phyloP scores from a whole-genome alignment of 2,888 invertebrate species.

The Netelia melanura region DNA sequence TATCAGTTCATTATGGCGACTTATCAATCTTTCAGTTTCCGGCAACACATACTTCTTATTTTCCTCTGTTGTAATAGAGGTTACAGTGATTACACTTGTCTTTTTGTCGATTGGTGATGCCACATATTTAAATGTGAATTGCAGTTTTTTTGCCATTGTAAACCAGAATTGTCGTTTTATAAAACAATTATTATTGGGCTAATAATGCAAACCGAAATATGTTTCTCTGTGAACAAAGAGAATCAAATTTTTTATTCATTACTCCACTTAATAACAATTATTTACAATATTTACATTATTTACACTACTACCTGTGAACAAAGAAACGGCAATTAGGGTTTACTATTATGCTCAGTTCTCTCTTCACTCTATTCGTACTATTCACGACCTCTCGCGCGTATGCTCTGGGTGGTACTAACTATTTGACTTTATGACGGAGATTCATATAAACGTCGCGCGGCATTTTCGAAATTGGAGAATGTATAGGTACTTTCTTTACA shows the following conservation, averaged over 20 bases:
- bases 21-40: constrained; percentile 47
- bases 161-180: constrained; percentile 52
- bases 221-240: constrained; percentile 49
- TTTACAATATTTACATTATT: background rate
- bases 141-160: constrained; percentile 39
- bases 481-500: constrained; percentile 32
- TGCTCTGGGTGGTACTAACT: background rate
- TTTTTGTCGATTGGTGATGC: constrained; percentile 63
- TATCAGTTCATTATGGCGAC: constrained; percentile 55
- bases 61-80: constrained; percentile 65
- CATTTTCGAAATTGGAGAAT: background rate
- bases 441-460: background rate
- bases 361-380: background rate
- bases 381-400: background rate
- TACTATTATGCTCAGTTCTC: background rate
- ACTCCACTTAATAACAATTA: background rate
- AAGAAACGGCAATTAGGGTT: constrained; percentile 17
- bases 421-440: background rate
- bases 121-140: constrained; percentile 60
- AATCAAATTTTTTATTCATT: constrained; percentile 35
- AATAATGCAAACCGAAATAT: constrained; percentile 27
- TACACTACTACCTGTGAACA: background rate
- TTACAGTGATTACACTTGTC: constrained; percentile 61
- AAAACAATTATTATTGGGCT: background rate
- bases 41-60: constrained; percentile 59